These are phyloP conservation scores for Arenicola marina DNA, from an alignment of 2,888 invertebrate genomes.

Conservation along the genomic window DNA sequence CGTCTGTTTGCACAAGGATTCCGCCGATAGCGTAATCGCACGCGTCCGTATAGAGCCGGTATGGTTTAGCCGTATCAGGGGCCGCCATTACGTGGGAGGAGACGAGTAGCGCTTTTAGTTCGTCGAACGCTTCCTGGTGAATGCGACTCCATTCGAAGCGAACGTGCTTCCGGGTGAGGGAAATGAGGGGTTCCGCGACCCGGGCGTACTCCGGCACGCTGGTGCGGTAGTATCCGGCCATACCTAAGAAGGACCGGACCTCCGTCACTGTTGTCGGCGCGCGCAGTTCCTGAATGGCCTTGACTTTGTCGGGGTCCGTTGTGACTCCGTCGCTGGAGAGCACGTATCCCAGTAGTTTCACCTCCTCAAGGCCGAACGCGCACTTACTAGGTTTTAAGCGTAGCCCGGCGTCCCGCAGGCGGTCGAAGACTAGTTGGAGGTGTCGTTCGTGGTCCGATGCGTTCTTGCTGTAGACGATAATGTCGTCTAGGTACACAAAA, in stretches of 20 bases:
- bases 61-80: slow-evolving; percentile 3
- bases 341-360: not conserved
- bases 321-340: not conserved
- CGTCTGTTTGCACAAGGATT: slow-evolving; percentile 5
- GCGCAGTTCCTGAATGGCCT: not conserved
- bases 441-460: not conserved
- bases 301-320: slow-evolving; percentile 9
- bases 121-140: not conserved
- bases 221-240: slow-evolving; percentile 9
- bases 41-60: slow-evolving; percentile 5
- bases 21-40: not conserved
- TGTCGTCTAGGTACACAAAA: slow-evolving; percentile 1
- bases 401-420: not conserved
- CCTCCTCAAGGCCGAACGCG: not conserved
- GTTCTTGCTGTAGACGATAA: not conserved
- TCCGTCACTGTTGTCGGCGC: slow-evolving; percentile 4
- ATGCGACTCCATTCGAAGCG: not conserved
- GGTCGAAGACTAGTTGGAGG: not conserved
- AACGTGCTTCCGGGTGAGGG: not conserved
- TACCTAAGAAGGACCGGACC: slow-evolving; percentile 11
- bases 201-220: not conserved
- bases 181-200: not conserved
- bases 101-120: not conserved
- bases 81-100: not conserved
- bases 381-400: too few species aligned